These are phyloP conservation scores for Pterophyllum scalare DNA, from an alignment of 2,113 vertebrate species.

Conservation along the genomic window DNA sequence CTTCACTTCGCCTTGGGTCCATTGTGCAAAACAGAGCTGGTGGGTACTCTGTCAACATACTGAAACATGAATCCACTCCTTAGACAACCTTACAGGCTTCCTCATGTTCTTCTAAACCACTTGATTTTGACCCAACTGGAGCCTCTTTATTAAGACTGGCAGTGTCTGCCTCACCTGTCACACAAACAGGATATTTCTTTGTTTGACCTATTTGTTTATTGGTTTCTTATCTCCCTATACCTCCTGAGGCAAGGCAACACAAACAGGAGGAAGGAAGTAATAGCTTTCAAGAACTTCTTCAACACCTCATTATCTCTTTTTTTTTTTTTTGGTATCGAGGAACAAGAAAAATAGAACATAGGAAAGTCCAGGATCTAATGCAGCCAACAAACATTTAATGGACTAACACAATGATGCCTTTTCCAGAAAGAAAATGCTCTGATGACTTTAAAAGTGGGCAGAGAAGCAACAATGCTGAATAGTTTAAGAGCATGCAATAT, in stretches of 20 bases:
- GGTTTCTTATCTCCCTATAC: constrained; percentile 60
- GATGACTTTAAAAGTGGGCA: neutral
- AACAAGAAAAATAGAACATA: constrained; percentile 53
- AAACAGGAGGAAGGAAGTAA: constrained; percentile 59
- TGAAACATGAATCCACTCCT: constrained; percentile 60
- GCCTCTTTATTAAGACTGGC: constrained; percentile 24
- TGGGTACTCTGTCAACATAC: constrained; percentile 46
- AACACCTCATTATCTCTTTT: constrained; percentile 54
- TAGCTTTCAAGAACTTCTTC: constrained; percentile 43
- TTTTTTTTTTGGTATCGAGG: constrained; percentile 44
- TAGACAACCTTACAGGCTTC: constrained; percentile 29
- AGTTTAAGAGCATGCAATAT: neutral
- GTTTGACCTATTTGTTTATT: constrained; percentile 61
- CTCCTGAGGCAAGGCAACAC: constrained; percentile 40
- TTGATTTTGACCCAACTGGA: constrained; percentile 23
- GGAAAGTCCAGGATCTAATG: constrained; percentile 37
- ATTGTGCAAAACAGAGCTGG: constrained; percentile 24
- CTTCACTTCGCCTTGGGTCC: constrained; percentile 3
- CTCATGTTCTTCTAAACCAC: constrained; percentile 22
- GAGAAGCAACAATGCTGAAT: constrained; percentile 15
- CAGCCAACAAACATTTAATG: constrained; percentile 27
- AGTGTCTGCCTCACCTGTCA: constrained; percentile 39
- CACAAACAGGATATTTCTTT: constrained; percentile 61
- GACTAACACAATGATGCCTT: constrained; percentile 50
- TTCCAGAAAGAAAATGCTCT: constrained; percentile 36